Evolutionary conservation across 2,113 vertebrate genomes (phyloP).

Genomic region (Nannobrachium achirus): DNA sequence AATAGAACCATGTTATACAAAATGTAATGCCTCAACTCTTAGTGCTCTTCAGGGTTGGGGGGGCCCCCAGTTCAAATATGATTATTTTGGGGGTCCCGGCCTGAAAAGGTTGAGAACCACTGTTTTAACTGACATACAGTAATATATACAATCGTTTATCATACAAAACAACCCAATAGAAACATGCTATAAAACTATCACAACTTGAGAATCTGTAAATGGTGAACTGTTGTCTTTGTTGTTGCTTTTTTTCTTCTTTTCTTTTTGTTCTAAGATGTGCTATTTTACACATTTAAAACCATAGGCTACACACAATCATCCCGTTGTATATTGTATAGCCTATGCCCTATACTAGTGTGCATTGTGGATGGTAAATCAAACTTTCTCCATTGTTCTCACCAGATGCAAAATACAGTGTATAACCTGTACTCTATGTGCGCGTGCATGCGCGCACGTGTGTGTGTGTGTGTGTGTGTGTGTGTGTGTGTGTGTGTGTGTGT

Average conservation of each 20-base stretch:
- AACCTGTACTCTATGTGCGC: slow-evolving; percentile 22
- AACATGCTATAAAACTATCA: slow-evolving; percentile 59
- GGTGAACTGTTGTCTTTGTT: slow-evolving; percentile 15
- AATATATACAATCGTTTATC: slow-evolving; percentile 39
- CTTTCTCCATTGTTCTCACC: slow-evolving; percentile 26
- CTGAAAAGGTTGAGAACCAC: too few species aligned
- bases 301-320: background rate
- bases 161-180: slow-evolving; percentile 38
- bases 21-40: too few species aligned
- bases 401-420: slow-evolving; percentile 54
- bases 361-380: slow-evolving; percentile 12
- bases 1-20: too few species aligned
- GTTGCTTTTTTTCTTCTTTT: too few species aligned
- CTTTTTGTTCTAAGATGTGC: slow-evolving; percentile 11
- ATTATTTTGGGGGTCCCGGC: too few species aligned
- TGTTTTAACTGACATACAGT: too few species aligned
- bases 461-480: too few species aligned
- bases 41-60: too few species aligned
- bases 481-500: too few species aligned
- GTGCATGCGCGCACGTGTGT: too few species aligned
- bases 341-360: slow-evolving; percentile 13
- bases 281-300: slow-evolving; percentile 27
- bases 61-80: too few species aligned
- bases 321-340: background rate
- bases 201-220: slow-evolving; percentile 28